Evolutionary conservation across 1,140 invertebrate species (phyloP).

Genomic region (Calliphora vicina): DNA sequence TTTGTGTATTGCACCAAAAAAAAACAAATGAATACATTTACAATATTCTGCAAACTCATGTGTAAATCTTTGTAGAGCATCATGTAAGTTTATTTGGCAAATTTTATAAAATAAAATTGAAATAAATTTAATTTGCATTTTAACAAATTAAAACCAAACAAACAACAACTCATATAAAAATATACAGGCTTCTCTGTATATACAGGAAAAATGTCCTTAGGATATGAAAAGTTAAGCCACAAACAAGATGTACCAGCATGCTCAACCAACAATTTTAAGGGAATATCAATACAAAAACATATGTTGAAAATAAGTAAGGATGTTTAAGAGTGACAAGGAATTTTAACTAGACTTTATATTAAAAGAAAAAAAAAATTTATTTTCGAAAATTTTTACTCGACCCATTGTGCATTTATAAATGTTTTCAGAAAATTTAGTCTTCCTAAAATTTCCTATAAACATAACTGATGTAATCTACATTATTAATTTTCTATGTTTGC

Average conservation of each 20-base stretch:
- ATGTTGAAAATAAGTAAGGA: no score
- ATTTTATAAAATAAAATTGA: background rate
- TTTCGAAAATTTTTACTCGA: no score
- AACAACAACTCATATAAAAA: background rate
- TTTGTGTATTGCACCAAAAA: no score
- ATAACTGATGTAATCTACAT: no score
- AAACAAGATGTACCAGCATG: background rate
- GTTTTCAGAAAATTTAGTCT: no score
- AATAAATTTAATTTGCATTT: slow-evolving; percentile 33
- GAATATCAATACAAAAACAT: background rate
- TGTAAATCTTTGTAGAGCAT: background rate
- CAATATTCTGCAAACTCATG: background rate
- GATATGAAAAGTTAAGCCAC: background rate
- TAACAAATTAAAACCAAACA: slow-evolving; percentile 15
- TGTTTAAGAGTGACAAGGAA: no score
- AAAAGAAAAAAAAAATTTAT: background rate
- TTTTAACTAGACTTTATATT: no score
- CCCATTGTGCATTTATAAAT: no score
- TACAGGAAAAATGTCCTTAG: background rate
- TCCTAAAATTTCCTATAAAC: no score
- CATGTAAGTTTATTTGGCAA: background rate
- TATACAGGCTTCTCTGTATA: background rate
- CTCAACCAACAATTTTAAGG: background rate
- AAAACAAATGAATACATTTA: background rate
- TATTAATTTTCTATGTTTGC: no score